Conservation (phyloP, 35 echinoderm and acorn worm genomes). For the Lytechinus variegatus region DNA sequence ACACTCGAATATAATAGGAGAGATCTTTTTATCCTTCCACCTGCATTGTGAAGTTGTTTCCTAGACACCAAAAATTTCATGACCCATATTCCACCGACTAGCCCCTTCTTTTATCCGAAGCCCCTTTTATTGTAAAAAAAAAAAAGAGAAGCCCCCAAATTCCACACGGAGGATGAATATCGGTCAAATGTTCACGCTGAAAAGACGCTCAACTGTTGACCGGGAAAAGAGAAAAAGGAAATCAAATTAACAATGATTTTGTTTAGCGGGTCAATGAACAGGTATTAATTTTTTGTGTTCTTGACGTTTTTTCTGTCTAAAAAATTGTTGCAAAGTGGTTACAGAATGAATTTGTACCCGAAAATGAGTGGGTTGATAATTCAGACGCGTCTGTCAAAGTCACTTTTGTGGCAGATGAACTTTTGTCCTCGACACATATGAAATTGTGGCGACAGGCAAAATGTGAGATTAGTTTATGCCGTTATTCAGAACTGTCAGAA, state of each 20-base stretch:
- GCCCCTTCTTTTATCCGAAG: not conserved
- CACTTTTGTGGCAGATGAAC: not conserved
- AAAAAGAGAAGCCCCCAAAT: not conserved
- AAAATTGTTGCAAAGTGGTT: not conserved
- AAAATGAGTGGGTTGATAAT: not conserved
- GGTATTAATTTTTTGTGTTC: not conserved
- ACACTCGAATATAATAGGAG: not conserved
- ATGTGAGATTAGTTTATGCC: too few relatives aligned
- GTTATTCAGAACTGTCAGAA: too few relatives aligned
- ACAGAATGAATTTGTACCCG: not conserved
- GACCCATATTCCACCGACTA: not conserved
- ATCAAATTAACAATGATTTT: not conserved
- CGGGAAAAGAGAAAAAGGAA: not conserved
- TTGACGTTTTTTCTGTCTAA: not conserved
- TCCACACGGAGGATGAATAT: not conserved
- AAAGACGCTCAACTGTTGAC: not conserved
- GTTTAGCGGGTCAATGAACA: not conserved
- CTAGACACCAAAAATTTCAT: not conserved
- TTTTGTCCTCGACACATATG: not conserved
- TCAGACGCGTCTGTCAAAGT: not conserved
- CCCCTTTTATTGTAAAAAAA: not conserved
- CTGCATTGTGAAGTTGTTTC: not conserved
- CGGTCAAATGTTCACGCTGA: not conserved
- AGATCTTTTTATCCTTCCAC: not conserved
- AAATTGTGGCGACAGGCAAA: not conserved